phyloP scores from a whole-genome alignment of 2,797 vertebrate species.

The Trachops cirrhosus region DNA sequence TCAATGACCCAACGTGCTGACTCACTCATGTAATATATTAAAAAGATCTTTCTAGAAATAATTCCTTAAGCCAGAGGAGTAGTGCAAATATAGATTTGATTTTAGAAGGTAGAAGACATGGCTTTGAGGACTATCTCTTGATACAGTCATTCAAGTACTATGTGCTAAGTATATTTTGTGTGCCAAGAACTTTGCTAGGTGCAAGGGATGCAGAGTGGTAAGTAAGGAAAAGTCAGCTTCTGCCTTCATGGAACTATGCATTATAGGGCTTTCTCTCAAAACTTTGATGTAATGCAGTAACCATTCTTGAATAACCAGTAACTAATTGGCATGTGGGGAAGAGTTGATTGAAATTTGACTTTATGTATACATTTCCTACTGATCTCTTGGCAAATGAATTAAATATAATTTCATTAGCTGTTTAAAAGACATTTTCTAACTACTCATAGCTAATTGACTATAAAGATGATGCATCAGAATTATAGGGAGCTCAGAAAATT shows the following conservation, averaged over 20 bases:
- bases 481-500: neutral
- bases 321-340: neutral
- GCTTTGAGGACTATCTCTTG: neutral
- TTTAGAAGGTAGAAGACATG: neutral
- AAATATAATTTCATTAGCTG: neutral
- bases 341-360: neutral
- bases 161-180: neutral
- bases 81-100: neutral
- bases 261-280: neutral
- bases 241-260: neutral
- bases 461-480: neutral
- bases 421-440: constrained; percentile 30
- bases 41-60: constrained; percentile 6
- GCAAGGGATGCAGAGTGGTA: neutral
- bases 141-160: neutral
- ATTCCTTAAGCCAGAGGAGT: neutral
- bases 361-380: neutral
- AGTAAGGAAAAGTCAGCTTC: neutral
- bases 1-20: neutral
- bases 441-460: neutral
- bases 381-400: neutral
- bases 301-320: neutral
- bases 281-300: neutral
- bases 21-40: neutral
- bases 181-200: neutral